A percentile compares a stretch with the other conserved stretches of the same genome.
These are phyloP conservation scores for Maconellicoccus hirsutus DNA, from an alignment of 1,140 invertebrate genomes.

Conservation along the genomic window DNA sequence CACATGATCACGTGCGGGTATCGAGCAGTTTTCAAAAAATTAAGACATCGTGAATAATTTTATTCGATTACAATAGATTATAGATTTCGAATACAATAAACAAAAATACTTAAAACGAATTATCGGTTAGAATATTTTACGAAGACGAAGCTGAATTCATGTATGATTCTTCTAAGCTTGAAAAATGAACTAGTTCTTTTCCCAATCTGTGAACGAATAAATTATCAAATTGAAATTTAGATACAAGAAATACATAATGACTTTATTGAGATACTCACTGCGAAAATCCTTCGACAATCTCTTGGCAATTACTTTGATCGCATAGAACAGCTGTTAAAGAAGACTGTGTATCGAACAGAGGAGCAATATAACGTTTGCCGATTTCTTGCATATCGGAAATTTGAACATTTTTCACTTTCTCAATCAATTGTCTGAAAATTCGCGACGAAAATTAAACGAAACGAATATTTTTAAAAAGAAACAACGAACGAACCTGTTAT, in stretches of 20 bases:
- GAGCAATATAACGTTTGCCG: conserved; percentile 53
- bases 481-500: conserved; percentile 45
- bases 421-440: conserved; percentile 45
- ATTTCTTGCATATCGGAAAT: conserved; percentile 50
- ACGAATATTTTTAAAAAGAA: conserved; percentile 17
- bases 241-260: no score
- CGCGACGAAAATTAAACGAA: not conserved
- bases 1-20: no score
- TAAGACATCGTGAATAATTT: no score
- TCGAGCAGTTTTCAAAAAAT: no score
- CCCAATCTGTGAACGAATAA: conserved; percentile 11
- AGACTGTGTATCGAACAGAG: conserved; percentile 46
- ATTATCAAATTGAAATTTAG: no score
- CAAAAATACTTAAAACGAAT: no score
- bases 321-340: conserved; percentile 57
- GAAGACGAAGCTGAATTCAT: not conserved
- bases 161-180: conserved; percentile 10
- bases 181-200: not conserved
- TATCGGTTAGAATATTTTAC: no score
- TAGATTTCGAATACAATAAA: no score
- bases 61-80: no score
- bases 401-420: conserved; percentile 53
- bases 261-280: conserved; percentile 42
- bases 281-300: conserved; percentile 50
- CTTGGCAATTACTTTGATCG: conserved; percentile 58